A percentile compares a stretch with the other conserved stretches of the same genome.
Evolutionary conservation across 2,797 vertebrate species (phyloP).

Genomic region (Cottoperca gobio): DNA sequence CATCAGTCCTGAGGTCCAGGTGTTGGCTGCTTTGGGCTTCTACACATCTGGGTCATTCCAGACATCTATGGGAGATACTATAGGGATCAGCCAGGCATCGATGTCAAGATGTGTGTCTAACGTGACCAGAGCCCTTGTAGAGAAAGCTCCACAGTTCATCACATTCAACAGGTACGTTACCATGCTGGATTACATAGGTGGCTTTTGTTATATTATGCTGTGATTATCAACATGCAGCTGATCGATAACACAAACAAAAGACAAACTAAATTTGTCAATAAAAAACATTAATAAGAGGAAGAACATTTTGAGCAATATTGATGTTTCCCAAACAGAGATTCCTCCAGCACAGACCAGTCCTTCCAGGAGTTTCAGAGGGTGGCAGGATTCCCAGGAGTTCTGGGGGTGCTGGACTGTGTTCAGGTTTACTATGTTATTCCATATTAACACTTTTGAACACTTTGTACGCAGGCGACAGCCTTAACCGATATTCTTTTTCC

Average conservation of each 20-base stretch:
- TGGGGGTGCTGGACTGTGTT: constrained; percentile 94
- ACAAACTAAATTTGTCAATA: too few relatives aligned
- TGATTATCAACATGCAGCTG: too few relatives aligned
- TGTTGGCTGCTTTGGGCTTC: constrained; percentile 95
- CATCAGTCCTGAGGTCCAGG: constrained; percentile 96
- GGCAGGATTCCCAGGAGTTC: constrained; percentile 92
- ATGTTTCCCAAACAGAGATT: constrained; percentile 75
- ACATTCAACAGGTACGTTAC: constrained; percentile 62
- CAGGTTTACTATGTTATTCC: constrained; percentile 58
- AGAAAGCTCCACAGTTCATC: constrained; percentile 93
- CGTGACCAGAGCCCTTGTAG: constrained; percentile 93
- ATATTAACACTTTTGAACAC: not conserved
- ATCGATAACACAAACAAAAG: not conserved
- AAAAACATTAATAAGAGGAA: not conserved
- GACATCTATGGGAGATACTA: constrained; percentile 96
- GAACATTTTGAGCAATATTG: too few relatives aligned
- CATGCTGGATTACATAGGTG: not conserved
- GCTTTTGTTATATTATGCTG: not conserved
- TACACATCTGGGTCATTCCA: constrained; percentile 97
- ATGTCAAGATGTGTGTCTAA: constrained; percentile 98
- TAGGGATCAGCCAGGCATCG: constrained; percentile 97
- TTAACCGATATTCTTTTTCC: not conserved
- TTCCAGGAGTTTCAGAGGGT: constrained; percentile 92
- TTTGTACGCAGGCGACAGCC: not conserved
- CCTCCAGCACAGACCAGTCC: constrained; percentile 84